These are phyloP conservation scores for Ifrita kowaldi DNA, from an alignment of 2,113 vertebrate species.

Conservation along the genomic window DNA sequence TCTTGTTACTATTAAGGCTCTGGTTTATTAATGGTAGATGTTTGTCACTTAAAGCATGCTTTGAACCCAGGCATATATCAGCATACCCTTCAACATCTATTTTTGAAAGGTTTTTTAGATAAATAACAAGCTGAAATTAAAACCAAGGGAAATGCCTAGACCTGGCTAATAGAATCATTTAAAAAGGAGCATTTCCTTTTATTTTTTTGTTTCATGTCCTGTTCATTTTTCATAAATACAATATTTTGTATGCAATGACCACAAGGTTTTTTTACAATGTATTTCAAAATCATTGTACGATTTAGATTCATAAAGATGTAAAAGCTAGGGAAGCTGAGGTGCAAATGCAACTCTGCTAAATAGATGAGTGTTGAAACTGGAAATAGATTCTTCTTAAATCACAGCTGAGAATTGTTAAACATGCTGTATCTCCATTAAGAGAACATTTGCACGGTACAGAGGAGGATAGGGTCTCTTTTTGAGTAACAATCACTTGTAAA, in stretches of 20 bases:
- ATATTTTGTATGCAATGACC: not conserved
- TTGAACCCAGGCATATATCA: not conserved
- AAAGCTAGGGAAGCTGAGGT: not conserved
- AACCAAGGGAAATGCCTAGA: not conserved
- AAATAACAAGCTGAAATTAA: not conserved
- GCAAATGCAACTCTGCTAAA: not conserved
- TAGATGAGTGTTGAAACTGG: not conserved
- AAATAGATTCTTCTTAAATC: not conserved
- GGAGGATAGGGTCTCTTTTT: not conserved
- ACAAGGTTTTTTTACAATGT: not conserved
- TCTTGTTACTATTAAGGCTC: not conserved
- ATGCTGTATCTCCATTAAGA: accelerated
- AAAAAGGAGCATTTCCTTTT: not conserved
- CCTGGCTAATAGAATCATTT: not conserved
- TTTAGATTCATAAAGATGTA: not conserved
- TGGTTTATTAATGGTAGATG: not conserved
- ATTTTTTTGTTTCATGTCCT: not conserved
- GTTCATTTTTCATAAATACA: not conserved
- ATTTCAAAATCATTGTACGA: not conserved
- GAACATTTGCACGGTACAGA: not conserved
- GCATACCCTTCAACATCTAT: not conserved
- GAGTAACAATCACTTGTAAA: not conserved
- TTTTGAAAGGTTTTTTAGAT: not conserved
- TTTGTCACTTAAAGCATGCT: not conserved
- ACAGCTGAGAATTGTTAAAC: not conserved